Evolutionary conservation across 2,888 invertebrate genomes (phyloP), one percentile per base, ranked within the genome.

Genomic region (Rhyacophila evoluta): DNA sequence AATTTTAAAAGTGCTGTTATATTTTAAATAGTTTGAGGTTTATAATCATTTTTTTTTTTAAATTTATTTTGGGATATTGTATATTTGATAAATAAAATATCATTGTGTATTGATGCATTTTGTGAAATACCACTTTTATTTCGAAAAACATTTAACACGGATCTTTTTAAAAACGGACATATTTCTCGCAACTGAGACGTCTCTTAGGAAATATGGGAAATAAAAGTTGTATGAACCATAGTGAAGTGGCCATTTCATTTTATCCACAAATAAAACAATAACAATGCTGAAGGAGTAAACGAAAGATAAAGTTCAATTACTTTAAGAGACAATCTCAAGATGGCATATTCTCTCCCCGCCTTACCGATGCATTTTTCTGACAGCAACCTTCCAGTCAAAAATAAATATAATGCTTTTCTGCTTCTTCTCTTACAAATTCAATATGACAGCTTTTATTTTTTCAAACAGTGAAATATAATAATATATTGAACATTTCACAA

Each of bases 281-380:
- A 55, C 15, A 33, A 33, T 33, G 29, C 6, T 33, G 29, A 33
- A 55, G 10, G 8, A 55, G 25, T 25, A 55, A 25, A 10, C 25
- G 55, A 55, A 55, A 55, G 55, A 55, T 25, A 55, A 55, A 25
- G 15, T 55, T 8, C 55, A 55, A 55, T 55, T 55, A 55, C 55
- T 55, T 55, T 25, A 55, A 19, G 10, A 55, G 55, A 25, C 25
- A 55, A 55, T 55, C 25, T 19, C 8, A 25, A 55, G 55, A 55
- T 55, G 19, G 25, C 25, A 15, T 41, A 8, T 41, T 3, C 12
- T 39, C 39, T 39, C 29, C 29, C 39, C 39, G 39, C 29, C n/a
- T 2, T 6, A 12, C 12, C 38, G 41, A 15, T 41, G 41, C 19
- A 41, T 55, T 55, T 25, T 25, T 55, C 55, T 8, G 25, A 55